phyloP scores from a whole-genome alignment of 2,113 vertebrate species.

The Muntiacus muntjak region DNA sequence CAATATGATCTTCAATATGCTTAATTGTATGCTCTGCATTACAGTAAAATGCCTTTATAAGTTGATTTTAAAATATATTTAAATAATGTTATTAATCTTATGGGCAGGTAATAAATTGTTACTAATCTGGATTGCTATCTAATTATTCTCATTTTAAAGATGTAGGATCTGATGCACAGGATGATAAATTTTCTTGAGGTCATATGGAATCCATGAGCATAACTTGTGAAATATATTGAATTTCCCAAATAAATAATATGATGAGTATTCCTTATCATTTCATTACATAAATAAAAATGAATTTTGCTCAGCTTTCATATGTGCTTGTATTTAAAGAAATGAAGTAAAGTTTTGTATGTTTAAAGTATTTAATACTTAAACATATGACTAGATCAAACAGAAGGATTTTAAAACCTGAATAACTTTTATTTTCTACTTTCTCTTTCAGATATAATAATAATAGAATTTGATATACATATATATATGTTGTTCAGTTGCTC shows the following conservation, averaged over 20 bases:
- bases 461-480: neutral
- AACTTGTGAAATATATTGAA: neutral
- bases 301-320: neutral
- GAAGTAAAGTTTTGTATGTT: neutral
- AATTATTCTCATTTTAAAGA: slow-evolving; percentile 22
- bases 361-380: neutral
- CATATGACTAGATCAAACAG: neutral
- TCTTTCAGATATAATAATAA: neutral
- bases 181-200: neutral
- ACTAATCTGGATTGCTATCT: neutral
- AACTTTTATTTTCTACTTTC: neutral
- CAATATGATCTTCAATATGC: neutral
- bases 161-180: neutral
- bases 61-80: neutral
- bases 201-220: neutral
- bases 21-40: neutral
- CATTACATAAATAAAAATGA: neutral
- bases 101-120: neutral
- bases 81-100: neutral
- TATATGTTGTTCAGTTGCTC: neutral
- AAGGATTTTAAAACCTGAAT: slow-evolving; percentile 29
- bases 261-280: neutral
- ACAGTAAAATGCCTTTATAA: neutral
- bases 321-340: neutral
- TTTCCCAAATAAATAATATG: neutral